Evolutionary conservation across 2,113 vertebrate genomes (phyloP).

Genomic region (Acrocephalus kingi): DNA sequence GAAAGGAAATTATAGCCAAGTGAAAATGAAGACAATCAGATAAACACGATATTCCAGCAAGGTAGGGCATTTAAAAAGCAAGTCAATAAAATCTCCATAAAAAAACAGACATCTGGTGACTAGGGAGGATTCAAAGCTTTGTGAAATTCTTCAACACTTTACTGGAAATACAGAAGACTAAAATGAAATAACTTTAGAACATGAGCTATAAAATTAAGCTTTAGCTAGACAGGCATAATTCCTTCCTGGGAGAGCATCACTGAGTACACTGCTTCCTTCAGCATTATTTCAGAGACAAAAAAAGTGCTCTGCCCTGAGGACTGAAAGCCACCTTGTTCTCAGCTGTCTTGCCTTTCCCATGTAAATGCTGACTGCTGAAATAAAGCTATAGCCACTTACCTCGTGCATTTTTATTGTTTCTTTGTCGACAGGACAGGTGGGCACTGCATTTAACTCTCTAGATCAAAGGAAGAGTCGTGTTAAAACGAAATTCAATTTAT

Average conservation of each 20-base stretch:
- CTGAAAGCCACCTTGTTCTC: neutral
- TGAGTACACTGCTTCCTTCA: neutral
- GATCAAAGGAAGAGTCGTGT: conserved; percentile 31
- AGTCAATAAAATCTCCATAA: neutral
- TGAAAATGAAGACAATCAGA: neutral
- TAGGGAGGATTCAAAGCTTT: neutral
- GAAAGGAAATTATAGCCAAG: neutral
- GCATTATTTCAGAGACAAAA: neutral
- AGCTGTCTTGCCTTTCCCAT: neutral
- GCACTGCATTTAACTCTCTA: conserved; percentile 74
- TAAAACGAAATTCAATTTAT: neutral
- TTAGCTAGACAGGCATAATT: neutral
- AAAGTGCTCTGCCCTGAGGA: neutral
- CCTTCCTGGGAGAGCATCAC: neutral
- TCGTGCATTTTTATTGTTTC: conserved; percentile 82
- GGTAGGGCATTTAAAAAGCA: neutral
- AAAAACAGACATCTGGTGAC: neutral
- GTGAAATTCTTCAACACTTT: neutral
- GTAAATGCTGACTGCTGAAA: neutral
- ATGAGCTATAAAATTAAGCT: neutral
- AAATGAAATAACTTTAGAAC: neutral
- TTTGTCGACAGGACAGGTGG: conserved; percentile 84
- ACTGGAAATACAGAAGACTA: neutral
- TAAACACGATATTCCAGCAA: neutral
- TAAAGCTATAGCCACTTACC: conserved; percentile 71